Evolutionary conservation across 2,797 vertebrate species (phyloP), one percentile per base, ranked within the genome.

Genomic region (Geotrypetes seraphini): DNA sequence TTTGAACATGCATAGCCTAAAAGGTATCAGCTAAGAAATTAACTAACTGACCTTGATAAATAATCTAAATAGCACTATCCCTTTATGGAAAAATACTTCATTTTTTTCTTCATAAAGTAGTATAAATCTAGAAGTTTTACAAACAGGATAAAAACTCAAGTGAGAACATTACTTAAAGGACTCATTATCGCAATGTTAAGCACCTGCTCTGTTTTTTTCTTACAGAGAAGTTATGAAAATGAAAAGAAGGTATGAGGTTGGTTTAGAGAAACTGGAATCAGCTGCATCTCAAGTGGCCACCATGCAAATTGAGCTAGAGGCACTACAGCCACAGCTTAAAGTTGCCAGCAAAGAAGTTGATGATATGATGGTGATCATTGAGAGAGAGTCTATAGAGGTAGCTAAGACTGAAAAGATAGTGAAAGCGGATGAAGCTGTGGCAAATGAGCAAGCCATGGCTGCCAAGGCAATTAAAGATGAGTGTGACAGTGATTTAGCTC

Each of bases 391-490:
- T 5, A 47, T 72, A 14, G 90, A 96, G 60, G 91, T 88, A 21
- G 84, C 88, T 19, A 79, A 89, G 54, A 90, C 79, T 0, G 91
- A 93, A 54, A 84, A 89, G 60, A 70, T 90, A 2, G 89, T 94
- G 35, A 87, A 89, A 55, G 64, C 67, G 18, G 89, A 96, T 14
- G 90, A 95, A 57, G 83, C 52, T 0, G 43, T 82, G 16, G 89
- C 90, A 22, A 91, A 93, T 2, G 68, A 86, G 11, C 88, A 93
- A 70, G 87, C 91, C 23, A 83, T 78, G 82, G 90, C 84, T 5
- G 83, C 92, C 38, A 90, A 90, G 63, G 87, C 85, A 33, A 96
- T 94, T 59, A 93, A 93, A 53, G 89, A 94, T 21, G 91, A 96
- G 50, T 96, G 91, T 5, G 85, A 96, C 2, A 82, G 87, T 2